Evolutionary conservation across 2,888 invertebrate genomes (phyloP).

Genomic region (Parnassius apollo): DNA sequence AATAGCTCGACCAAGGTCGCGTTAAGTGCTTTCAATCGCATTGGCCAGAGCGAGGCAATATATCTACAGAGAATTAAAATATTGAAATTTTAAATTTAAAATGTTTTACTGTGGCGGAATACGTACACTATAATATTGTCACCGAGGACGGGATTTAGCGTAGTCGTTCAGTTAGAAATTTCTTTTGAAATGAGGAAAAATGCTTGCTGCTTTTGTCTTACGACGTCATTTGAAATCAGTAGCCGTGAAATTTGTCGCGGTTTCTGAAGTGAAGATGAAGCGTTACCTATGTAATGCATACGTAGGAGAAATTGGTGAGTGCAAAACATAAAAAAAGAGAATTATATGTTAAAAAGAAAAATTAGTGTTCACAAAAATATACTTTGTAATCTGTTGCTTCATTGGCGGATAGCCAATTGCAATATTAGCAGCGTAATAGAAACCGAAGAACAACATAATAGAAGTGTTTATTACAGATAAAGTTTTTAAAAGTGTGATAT

Average conservation of each 20-base stretch:
- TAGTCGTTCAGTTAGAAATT: conserved; percentile 67
- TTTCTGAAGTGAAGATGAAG: conserved; percentile 44
- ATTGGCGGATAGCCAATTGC: conserved; percentile 64
- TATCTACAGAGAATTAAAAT: conserved; percentile 30
- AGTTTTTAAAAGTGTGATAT: no score
- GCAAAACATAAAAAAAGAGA: conserved; percentile 20
- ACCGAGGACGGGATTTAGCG: conserved; percentile 44
- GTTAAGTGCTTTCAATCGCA: conserved; percentile 36
- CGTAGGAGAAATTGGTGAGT: conserved; percentile 30
- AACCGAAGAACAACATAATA: no score
- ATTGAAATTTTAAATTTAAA: conserved; percentile 40
- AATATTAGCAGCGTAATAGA: background rate
- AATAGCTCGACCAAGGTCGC: conserved; percentile 52
- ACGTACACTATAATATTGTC: conserved; percentile 47
- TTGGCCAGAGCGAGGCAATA: conserved; percentile 34
- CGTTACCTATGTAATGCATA: conserved; percentile 35
- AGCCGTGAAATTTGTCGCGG: conserved; percentile 73
- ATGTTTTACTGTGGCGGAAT: conserved; percentile 39
- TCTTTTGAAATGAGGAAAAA: conserved; percentile 56
- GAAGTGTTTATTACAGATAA: no score
- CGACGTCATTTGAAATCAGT: conserved; percentile 57
- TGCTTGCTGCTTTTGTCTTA: conserved; percentile 55
- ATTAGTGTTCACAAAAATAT: conserved; percentile 45
- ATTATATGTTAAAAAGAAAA: background rate
- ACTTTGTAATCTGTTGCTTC: conserved; percentile 66